A percentile compares a stretch with the other conserved stretches of the same genome.
Conservation (phyloP, 2,888 invertebrate species). For the Trissolcus brochymenae region DNA sequence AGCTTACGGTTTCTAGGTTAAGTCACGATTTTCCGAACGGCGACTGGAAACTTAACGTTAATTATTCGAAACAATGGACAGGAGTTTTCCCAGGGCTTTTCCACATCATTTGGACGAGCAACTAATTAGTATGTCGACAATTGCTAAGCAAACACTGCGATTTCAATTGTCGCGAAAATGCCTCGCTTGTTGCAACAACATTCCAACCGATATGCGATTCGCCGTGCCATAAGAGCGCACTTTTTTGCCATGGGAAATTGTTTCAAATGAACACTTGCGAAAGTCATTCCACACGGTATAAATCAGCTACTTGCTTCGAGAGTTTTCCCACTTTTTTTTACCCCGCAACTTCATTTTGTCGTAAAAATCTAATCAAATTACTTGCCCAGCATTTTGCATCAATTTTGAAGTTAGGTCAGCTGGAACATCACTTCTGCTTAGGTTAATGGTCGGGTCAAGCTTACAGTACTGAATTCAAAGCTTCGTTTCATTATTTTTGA, state of each 20-base stretch:
- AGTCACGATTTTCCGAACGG: constrained; percentile 12
- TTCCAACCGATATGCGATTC: constrained; percentile 50
- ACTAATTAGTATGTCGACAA: constrained; percentile 54
- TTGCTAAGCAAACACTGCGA: constrained; percentile 45
- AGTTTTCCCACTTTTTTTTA: constrained; percentile 49
- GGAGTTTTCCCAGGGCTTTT: constrained; percentile 46
- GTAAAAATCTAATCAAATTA: constrained; percentile 48
- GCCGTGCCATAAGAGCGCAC: constrained; percentile 44
- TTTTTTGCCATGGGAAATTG: constrained; percentile 56
- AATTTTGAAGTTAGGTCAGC: no score
- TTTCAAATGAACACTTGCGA: constrained; percentile 57
- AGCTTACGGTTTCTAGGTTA: constrained; percentile 2
- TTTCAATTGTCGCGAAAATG: constrained; percentile 55
- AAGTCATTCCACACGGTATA: constrained; percentile 49
- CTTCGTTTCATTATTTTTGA: not conserved
- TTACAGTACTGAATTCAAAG: no score
- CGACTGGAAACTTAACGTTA: constrained; percentile 20
- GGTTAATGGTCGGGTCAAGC: no score
- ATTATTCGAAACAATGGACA: constrained; percentile 35
- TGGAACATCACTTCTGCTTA: not conserved
- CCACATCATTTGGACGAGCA: constrained; percentile 27
- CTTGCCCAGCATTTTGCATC: not conserved
- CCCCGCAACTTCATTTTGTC: constrained; percentile 15
- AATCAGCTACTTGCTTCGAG: constrained; percentile 37
- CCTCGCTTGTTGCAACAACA: constrained; percentile 51